Conservation (phyloP, 2,113 vertebrate genomes). For the Tyrannus savana region DNA sequence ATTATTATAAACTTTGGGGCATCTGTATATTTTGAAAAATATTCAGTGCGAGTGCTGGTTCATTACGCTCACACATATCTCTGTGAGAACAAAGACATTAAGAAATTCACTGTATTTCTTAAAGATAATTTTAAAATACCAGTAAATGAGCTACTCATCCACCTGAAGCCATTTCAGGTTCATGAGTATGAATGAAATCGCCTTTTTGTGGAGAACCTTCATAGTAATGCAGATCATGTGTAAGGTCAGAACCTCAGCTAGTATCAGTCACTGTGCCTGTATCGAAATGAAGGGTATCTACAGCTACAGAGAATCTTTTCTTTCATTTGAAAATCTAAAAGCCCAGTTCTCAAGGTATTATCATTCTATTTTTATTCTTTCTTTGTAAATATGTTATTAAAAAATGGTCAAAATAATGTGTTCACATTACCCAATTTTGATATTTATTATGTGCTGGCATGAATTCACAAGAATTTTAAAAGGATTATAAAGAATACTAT, state of each 20-base stretch:
- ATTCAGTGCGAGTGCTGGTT: not conserved
- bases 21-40: not conserved
- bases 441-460: not conserved
- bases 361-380: not conserved
- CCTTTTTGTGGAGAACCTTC: not conserved
- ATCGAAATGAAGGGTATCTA: not conserved
- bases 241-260: slow-evolving; percentile 5
- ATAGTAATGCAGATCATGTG: slow-evolving; percentile 3
- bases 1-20: not conserved
- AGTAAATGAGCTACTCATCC: not conserved
- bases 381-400: not conserved
- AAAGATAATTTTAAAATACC: not conserved
- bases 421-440: not conserved
- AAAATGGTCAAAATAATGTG: not conserved
- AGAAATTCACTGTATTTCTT: not conserved
- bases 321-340: not conserved
- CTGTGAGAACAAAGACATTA: not conserved
- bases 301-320: not conserved
- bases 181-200: not conserved
- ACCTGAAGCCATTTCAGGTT: not conserved
- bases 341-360: not conserved
- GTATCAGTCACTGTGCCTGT: not conserved
- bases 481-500: not conserved
- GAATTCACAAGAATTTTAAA: not conserved
- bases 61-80: not conserved